Evolutionary conservation across 1,140 invertebrate genomes (phyloP).

Genomic region (Rhyacophila brunnea): DNA sequence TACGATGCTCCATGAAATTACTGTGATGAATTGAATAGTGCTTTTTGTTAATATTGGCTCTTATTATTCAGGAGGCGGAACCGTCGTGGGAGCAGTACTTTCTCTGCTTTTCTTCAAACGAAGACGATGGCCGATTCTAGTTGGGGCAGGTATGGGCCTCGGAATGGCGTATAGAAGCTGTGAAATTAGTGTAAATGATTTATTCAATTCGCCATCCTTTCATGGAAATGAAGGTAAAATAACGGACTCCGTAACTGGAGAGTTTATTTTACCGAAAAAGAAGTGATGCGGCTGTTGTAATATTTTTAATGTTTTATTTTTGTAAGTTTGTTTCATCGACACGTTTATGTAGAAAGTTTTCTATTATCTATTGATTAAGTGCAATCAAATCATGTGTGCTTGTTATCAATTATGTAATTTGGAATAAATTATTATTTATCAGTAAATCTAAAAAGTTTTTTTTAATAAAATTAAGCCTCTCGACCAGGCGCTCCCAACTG

Average conservation of each 20-base stretch:
- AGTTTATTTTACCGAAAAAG: conserved; percentile 16
- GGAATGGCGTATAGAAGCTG: conserved; percentile 77
- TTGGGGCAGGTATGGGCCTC: conserved; percentile 70
- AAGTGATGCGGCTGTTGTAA: too few relatives aligned
- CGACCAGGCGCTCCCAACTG: too few relatives aligned
- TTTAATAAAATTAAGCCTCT: too few relatives aligned
- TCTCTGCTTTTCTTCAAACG: conserved; percentile 68
- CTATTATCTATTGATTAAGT: background rate
- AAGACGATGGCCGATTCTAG: conserved; percentile 69
- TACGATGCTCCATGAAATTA: too few relatives aligned
- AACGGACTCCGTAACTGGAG: conserved; percentile 19
- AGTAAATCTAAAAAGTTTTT: background rate
- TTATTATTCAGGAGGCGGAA: conserved; percentile 62
- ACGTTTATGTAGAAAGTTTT: background rate
- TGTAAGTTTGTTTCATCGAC: too few relatives aligned
- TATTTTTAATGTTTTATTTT: too few relatives aligned
- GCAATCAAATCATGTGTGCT: background rate
- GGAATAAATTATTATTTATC: background rate
- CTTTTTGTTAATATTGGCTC: too few relatives aligned
- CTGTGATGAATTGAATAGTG: too few relatives aligned
- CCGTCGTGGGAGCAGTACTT: conserved; percentile 63
- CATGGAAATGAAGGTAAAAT: conserved; percentile 18
- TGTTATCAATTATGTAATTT: conserved; percentile 9
- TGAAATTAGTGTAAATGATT: conserved; percentile 61
- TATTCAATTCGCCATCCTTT: conserved; percentile 19